Percentiles rank a stretch among this genome's conserved stretches.
These are phyloP conservation scores for Calcarius lapponicus DNA, from an alignment of 2,797 vertebrate species.

Conservation along the genomic window DNA sequence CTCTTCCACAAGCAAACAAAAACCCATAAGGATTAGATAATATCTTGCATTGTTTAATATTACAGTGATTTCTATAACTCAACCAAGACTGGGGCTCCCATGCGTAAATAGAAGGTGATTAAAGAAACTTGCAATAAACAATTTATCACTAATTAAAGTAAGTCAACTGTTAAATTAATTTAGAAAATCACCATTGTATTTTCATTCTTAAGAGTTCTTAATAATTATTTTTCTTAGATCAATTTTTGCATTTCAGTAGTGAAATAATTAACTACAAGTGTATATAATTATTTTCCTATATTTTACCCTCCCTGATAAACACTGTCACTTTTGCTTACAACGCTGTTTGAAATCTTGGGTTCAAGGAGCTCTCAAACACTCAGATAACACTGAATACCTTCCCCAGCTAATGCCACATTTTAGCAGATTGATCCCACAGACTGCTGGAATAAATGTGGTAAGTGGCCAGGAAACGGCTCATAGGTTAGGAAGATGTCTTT, in stretches of 20 bases:
- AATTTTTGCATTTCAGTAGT: slow-evolving; percentile 26
- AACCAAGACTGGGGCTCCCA: neutral
- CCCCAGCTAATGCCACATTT: neutral
- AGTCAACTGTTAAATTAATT: slow-evolving; percentile 50
- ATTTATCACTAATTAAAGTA: slow-evolving; percentile 48
- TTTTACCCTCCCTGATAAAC: neutral
- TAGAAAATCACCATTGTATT: slow-evolving; percentile 26
- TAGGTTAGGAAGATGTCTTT: neutral
- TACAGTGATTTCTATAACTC: slow-evolving; percentile 5
- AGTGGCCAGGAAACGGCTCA: neutral
- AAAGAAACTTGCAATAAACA: slow-evolving; percentile 36
- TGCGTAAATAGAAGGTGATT: neutral
- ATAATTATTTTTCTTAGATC: slow-evolving; percentile 23
- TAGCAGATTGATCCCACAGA: neutral
- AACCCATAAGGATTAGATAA: neutral
- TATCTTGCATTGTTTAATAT: slow-evolving; percentile 20
- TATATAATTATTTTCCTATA: slow-evolving; percentile 3
- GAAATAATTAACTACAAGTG: slow-evolving; percentile 14
- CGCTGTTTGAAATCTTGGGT: neutral
- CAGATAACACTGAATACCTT: neutral
- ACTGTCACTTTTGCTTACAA: neutral
- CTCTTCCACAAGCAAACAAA: neutral
- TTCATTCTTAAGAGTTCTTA: neutral
- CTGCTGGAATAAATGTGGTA: neutral
- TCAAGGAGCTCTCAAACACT: neutral